Base-by-base conservation (phyloP, 2,888 invertebrate genomes). In the Amiota communis region DNA sequence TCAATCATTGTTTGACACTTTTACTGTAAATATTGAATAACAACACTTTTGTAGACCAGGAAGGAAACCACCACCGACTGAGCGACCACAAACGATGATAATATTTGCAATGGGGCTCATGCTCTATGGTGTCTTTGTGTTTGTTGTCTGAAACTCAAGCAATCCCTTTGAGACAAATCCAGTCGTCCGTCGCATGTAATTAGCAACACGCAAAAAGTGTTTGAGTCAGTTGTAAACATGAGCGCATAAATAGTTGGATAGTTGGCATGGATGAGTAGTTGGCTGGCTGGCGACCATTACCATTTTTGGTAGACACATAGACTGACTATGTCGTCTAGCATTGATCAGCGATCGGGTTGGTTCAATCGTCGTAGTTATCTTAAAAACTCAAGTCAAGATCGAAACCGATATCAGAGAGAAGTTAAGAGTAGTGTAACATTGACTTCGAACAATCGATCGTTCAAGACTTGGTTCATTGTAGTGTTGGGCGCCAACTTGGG, bases 141-240 rank as follows among this genome's bases (percentile, higher is more conserved):
- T 70, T n/a, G 47, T 17, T 70, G 11, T 53, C 23, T 70, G 57
- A 51, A 57, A 70, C 10, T 72, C 56, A 23, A 65, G 53, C 57
- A 71, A 53, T 63, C 63, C 72, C 71, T 56, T 49, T 47, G 70
- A 64, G 71, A 69, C 70, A 36, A 36, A 36, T 36, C 47, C 57
- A 71, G 72, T 72, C 76, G 48, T 68, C 23, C 47, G 72, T 75
- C 75, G 73, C 86, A 84, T 84, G 84, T 85, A 84, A 84, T 84
- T 84, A 84, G 82, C 83, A 79, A 83, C 86, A 84, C 86, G 84
- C 84, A 84, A 84, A 84, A 84, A 84, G 86, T 84, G 84, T 84
- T 85, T 79, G 76, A 72, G 70, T 69, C 74, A 71, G 59, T 72
- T 72, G 72, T 53, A 71, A 72, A 70, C 69, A 73, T 36, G 73